Percentiles rank a stretch among this genome's conserved stretches.
These are phyloP conservation scores for Bombus waltoni DNA, from an alignment of 1,140 invertebrate species.

Conservation along the genomic window DNA sequence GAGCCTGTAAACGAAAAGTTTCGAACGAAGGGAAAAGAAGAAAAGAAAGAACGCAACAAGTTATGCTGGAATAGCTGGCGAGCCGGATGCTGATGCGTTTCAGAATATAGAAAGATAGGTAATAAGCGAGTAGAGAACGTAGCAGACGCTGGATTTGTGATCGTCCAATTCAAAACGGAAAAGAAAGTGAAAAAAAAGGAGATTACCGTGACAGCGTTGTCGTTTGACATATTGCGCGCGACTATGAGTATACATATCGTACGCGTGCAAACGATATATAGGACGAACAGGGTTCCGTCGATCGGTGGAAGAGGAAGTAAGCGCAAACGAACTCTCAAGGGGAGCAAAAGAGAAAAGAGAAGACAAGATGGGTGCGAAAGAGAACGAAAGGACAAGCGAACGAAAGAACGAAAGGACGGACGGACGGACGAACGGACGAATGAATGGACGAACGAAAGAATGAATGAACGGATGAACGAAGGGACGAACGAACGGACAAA, in stretches of 20 bases:
- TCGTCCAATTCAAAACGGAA: background rate
- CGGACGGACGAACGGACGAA: too few species aligned
- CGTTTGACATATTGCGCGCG: background rate
- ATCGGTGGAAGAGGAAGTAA: background rate
- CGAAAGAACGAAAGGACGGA: fast-evolving
- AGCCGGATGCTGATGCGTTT: background rate
- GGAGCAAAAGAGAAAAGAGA: too few species aligned
- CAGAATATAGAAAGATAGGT: constrained; percentile 10
- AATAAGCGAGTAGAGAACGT: constrained; percentile 4
- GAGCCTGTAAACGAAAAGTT: background rate
- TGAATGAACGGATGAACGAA: too few species aligned
- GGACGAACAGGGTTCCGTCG: background rate
- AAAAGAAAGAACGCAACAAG: background rate
- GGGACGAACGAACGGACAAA: background rate
- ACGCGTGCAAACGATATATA: background rate
- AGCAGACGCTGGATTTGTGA: constrained; percentile 6
- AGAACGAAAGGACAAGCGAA: too few species aligned
- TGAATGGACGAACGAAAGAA: too few species aligned
- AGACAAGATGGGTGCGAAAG: too few species aligned
- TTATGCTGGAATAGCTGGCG: background rate
- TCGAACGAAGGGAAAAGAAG: background rate
- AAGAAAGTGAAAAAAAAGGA: background rate
- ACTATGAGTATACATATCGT: background rate
- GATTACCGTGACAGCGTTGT: background rate
- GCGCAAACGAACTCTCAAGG: background rate